A percentile compares a stretch with the other conserved stretches of the same genome.
Conservation (phyloP, 2,113 vertebrate species). For the Oncorhynchus masou region DNA sequence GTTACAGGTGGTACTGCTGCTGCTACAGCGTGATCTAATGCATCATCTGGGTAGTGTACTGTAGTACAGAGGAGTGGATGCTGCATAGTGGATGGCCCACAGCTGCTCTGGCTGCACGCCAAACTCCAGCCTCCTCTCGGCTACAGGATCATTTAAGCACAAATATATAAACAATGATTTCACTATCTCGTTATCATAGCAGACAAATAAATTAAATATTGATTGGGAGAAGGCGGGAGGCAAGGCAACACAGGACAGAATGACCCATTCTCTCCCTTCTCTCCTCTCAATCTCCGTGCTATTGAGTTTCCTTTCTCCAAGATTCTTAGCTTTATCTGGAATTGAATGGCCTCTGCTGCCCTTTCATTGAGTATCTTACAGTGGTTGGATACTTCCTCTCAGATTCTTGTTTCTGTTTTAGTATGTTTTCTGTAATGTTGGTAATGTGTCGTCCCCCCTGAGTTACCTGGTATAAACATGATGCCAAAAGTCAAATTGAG, state of each 20-base stretch:
- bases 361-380: neutral
- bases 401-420: neutral
- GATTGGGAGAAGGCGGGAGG: constrained; percentile 48
- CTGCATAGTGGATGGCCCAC: neutral
- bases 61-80: too few relatives aligned
- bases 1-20: too few relatives aligned
- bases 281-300: constrained; percentile 3
- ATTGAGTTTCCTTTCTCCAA: neutral
- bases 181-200: constrained; percentile 64
- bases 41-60: neutral
- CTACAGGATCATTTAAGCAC: constrained; percentile 33
- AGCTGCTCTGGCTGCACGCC: neutral
- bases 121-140: constrained; percentile 8
- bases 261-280: constrained; percentile 51
- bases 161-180: constrained; percentile 66
- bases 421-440: neutral
- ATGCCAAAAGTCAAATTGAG: too few relatives aligned
- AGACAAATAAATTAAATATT: constrained; percentile 78
- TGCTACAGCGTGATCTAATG: too few relatives aligned
- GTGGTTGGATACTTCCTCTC: neutral
- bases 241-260: constrained; percentile 44
- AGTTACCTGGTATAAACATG: neutral
- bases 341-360: neutral
- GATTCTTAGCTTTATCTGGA: neutral
- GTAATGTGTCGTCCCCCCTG: neutral